Conservation (phyloP, 2,797 vertebrate genomes). For the Sternarchorhynchus goeldii region DNA sequence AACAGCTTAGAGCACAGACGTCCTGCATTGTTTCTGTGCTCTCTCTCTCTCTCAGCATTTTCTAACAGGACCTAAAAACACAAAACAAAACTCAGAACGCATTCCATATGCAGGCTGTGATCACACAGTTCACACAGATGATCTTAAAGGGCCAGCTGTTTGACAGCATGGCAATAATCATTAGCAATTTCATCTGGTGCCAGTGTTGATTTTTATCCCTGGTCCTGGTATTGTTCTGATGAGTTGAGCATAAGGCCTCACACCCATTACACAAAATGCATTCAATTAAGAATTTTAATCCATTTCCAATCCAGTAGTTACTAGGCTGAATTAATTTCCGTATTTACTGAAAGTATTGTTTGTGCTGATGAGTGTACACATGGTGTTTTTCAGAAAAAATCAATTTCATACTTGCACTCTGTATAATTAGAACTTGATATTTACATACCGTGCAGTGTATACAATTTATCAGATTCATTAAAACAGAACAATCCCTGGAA, state of each 20-base stretch:
- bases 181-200: conserved; percentile 27
- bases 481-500: conserved; percentile 31
- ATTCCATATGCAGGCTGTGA: not conserved
- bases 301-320: conserved; percentile 50
- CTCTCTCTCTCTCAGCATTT: too few relatives aligned
- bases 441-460: conserved; percentile 33
- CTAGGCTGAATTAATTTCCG: conserved; percentile 47
- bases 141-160: not conserved
- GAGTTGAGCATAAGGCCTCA: conserved; percentile 12
- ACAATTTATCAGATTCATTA: conserved; percentile 38
- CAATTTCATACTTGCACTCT: conserved; percentile 38
- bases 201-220: conserved; percentile 13
- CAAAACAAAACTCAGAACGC: not conserved
- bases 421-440: conserved; percentile 50
- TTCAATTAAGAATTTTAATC: conserved; percentile 34
- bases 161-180: conserved; percentile 7
- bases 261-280: conserved; percentile 25
- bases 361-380: conserved; percentile 41
- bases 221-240: not conserved
- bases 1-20: not conserved
- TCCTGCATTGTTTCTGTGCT: not conserved
- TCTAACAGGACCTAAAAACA: not conserved
- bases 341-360: conserved; percentile 46
- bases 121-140: not conserved
- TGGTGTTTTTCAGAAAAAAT: conserved; percentile 34